Conservation (phyloP, 2,888 invertebrate species). For the Petrophora chlorosata region DNA sequence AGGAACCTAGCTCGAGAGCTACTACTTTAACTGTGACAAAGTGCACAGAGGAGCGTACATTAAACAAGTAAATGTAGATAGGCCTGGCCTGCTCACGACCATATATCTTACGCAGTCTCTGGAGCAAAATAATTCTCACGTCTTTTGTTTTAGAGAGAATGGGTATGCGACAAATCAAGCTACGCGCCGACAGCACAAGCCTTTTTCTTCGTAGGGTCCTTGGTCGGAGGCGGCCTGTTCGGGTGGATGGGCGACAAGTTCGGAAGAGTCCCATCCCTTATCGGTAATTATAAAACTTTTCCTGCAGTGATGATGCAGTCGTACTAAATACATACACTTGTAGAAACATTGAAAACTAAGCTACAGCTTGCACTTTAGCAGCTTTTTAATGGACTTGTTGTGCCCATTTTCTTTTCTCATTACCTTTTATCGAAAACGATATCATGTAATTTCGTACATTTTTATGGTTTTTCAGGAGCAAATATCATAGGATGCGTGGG, state of each 20-base stretch:
- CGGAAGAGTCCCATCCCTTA: constrained; percentile 57
- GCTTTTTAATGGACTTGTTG: no score
- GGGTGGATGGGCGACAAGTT: constrained; percentile 57
- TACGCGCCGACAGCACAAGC: constrained; percentile 54
- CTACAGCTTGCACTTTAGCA: no score
- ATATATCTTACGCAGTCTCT: no score
- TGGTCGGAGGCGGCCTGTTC: constrained; percentile 53
- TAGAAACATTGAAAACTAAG: no score
- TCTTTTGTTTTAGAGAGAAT: constrained; percentile 51
- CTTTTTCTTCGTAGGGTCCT: constrained; percentile 53
- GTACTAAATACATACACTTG: no score
- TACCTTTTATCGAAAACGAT: no score
- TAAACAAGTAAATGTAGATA: no score
- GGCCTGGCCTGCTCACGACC: no score
- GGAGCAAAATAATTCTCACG: no score
- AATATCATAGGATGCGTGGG: constrained; percentile 87
- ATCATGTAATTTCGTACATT: no score
- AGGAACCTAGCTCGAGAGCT: background rate
- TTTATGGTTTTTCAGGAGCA: constrained; percentile 73
- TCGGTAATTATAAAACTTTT: constrained; percentile 44
- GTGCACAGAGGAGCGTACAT: background rate
- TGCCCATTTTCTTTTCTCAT: no score
- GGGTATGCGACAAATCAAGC: constrained; percentile 57
- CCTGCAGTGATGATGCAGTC: no score
- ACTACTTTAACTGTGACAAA: background rate